phyloP scores from a whole-genome alignment of 1,140 invertebrate genomes.

The Adoxophyes honmai region DNA sequence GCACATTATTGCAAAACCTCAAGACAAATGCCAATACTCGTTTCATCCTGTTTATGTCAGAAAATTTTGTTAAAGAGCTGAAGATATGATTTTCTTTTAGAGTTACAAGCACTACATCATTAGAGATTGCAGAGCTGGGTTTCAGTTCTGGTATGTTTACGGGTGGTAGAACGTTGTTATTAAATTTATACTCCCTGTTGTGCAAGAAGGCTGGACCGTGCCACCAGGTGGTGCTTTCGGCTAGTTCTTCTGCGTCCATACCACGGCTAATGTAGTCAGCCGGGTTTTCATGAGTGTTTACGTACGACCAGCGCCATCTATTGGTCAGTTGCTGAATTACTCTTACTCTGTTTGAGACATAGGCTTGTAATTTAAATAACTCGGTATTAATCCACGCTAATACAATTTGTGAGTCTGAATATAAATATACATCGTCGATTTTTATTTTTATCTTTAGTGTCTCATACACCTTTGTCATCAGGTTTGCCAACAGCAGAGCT shows the following conservation, averaged over 20 bases:
- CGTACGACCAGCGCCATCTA: slow-evolving; percentile 8
- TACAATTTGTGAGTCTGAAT: slow-evolving; percentile 23
- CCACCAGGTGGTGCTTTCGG: neutral
- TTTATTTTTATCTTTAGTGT: neutral
- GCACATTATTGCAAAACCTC: neutral
- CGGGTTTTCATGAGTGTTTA: slow-evolving; percentile 2
- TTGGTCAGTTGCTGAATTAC: neutral
- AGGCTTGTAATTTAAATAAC: slow-evolving; percentile 17
- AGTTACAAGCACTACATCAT: neutral
- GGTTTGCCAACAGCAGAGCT: slow-evolving; percentile 29
- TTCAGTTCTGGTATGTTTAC: too few species aligned
- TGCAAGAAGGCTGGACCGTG: neutral
- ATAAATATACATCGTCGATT: neutral
- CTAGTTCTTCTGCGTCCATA: neutral
- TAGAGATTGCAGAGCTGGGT: too few species aligned
- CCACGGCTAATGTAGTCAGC: slow-evolving; percentile 9
- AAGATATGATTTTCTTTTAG: neutral
- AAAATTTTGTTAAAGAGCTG: neutral
- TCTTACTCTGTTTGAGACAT: slow-evolving; percentile 8
- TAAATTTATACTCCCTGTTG: too few species aligned
- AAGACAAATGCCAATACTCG: neutral
- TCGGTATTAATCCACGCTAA: slow-evolving; percentile 20
- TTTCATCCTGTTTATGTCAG: neutral
- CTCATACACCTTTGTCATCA: slow-evolving; percentile 17
- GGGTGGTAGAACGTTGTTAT: too few species aligned